phyloP scores from a whole-genome alignment of 2,113 vertebrate species.

The Cryptomyrus ogoouensis region DNA sequence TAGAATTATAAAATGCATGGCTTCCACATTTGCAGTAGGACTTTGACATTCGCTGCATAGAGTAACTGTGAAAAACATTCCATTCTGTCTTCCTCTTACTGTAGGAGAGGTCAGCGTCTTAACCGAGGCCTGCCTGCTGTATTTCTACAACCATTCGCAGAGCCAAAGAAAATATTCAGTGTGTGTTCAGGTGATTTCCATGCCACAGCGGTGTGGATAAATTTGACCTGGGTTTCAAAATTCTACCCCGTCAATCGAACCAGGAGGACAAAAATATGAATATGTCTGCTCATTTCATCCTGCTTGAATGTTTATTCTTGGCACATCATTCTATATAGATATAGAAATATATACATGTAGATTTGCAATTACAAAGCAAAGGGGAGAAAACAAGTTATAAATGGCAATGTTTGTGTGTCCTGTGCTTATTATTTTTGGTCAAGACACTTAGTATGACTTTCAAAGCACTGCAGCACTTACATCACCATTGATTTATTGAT shows the following conservation, averaged over 20 bases:
- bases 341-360: neutral
- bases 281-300: neutral
- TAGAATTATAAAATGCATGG: neutral
- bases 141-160: neutral
- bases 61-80: neutral
- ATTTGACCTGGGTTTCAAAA: conserved; percentile 3
- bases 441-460: neutral
- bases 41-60: neutral
- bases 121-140: neutral
- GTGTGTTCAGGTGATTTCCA: conserved; percentile 20
- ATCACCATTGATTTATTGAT: neutral
- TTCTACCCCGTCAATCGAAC: neutral
- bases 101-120: neutral
- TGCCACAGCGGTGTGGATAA: neutral
- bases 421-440: neutral
- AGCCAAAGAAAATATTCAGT: conserved; percentile 11
- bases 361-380: neutral
- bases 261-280: neutral
- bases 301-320: neutral
- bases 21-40: neutral
- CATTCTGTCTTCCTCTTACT: neutral
- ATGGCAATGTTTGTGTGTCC: neutral
- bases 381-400: neutral
- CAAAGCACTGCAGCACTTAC: neutral
- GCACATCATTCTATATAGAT: neutral